phyloP scores from a whole-genome alignment of 1,140 invertebrate genomes.

The Hycleus cichorii region DNA sequence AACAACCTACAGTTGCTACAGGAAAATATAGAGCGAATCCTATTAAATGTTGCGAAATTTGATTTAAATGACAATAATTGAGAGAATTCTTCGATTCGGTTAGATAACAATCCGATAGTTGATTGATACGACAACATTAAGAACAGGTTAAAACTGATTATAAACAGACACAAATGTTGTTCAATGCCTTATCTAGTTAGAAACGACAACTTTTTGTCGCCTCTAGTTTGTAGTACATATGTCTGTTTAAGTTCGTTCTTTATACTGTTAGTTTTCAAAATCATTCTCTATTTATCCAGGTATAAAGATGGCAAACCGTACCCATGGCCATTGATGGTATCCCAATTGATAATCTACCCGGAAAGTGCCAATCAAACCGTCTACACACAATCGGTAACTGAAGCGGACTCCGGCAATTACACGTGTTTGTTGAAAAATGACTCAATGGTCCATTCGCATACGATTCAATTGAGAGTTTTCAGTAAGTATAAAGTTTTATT shows the following conservation, averaged over 20 bases:
- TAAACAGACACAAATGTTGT: neutral
- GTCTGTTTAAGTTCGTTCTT: slow-evolving; percentile 3
- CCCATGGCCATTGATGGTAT: slow-evolving; percentile 61
- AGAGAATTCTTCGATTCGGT: too few species aligned
- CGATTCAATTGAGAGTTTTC: slow-evolving; percentile 56
- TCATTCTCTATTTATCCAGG: slow-evolving; percentile 46
- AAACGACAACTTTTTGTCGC: neutral
- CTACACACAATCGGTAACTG: slow-evolving; percentile 55
- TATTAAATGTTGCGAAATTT: too few species aligned
- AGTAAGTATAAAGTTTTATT: slow-evolving; percentile 45
- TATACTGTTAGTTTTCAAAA: neutral
- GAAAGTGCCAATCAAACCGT: slow-evolving; percentile 72
- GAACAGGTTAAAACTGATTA: neutral
- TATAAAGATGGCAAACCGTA: slow-evolving; percentile 67
- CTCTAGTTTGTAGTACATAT: neutral
- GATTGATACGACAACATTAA: too few species aligned
- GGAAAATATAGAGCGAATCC: too few species aligned
- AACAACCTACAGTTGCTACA: too few species aligned
- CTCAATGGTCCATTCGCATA: slow-evolving; percentile 54
- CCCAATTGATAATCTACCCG: slow-evolving; percentile 64
- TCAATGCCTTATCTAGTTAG: neutral
- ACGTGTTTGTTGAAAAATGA: slow-evolving; percentile 64
- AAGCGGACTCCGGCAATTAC: slow-evolving; percentile 62
- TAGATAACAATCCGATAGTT: too few species aligned
- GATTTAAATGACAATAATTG: too few species aligned